Evolutionary conservation across 2,113 vertebrate genomes (phyloP).

Genomic region (Cavia porcellus): DNA sequence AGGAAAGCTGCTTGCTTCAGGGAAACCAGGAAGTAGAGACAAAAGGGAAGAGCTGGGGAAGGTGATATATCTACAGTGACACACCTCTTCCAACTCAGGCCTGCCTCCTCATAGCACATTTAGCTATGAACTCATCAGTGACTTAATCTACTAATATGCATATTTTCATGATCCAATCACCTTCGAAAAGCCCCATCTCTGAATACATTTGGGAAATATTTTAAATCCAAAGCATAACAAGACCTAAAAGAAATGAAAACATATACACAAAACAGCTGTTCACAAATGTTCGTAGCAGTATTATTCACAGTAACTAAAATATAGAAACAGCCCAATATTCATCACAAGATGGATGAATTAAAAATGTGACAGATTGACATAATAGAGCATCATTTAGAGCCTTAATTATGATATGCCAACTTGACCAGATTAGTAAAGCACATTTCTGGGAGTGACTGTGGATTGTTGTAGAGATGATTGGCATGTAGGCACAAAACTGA

Average conservation of each 20-base stretch:
- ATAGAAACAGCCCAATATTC: not conserved
- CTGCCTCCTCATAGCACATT: not conserved
- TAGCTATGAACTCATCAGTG: not conserved
- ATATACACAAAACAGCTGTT: not conserved
- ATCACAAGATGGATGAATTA: not conserved
- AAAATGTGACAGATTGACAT: not conserved
- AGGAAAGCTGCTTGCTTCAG: not conserved
- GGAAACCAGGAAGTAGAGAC: not conserved
- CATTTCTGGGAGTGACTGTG: too few species aligned
- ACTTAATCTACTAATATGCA: not conserved
- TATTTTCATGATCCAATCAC: not conserved
- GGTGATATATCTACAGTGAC: not conserved
- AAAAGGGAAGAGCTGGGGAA: not conserved
- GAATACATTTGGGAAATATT: too few species aligned
- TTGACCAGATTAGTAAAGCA: too few species aligned
- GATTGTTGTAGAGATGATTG: too few species aligned
- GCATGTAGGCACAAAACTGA: too few species aligned
- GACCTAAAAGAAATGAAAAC: not conserved
- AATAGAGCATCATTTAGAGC: not conserved
- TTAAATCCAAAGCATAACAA: too few species aligned
- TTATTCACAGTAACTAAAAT: not conserved
- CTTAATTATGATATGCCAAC: too few species aligned
- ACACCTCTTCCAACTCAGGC: not conserved
- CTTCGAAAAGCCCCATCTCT: not conserved
- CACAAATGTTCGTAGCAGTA: not conserved